Evolutionary conservation across 2,888 invertebrate genomes (phyloP).

Genomic region (Galeruca laticollis): DNA sequence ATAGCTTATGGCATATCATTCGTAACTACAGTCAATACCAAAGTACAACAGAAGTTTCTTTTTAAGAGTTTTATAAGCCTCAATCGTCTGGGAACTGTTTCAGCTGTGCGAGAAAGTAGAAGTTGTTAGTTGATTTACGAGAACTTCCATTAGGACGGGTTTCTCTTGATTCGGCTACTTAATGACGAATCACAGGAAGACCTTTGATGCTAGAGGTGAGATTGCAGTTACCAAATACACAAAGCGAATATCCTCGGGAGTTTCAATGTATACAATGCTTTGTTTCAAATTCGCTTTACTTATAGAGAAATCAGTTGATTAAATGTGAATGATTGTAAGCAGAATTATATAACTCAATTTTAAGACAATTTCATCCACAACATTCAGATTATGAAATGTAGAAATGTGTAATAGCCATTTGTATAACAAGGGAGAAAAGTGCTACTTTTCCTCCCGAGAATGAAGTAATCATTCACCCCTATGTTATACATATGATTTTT

Average conservation of each 20-base stretch:
- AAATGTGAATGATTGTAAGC: too few species aligned
- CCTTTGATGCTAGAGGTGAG: constrained; percentile 12
- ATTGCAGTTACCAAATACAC: not conserved
- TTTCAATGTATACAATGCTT: too few species aligned
- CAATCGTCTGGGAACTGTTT: constrained; percentile 24
- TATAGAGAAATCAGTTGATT: too few species aligned
- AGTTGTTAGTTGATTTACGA: constrained; percentile 23
- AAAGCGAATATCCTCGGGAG: not conserved
- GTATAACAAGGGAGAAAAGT: too few species aligned
- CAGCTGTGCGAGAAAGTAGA: constrained; percentile 23
- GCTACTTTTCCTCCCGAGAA: too few species aligned
- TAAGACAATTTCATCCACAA: not conserved
- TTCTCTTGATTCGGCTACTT: constrained; percentile 27
- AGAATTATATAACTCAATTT: not conserved
- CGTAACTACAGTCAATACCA: constrained; percentile 1
- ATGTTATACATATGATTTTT: too few species aligned
- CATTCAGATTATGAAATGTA: too few species aligned
- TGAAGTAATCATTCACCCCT: too few species aligned
- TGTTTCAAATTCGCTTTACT: too few species aligned
- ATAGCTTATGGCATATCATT: not conserved
- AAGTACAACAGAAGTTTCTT: constrained; percentile 16
- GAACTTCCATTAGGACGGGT: constrained; percentile 30
- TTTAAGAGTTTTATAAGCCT: constrained; percentile 14
- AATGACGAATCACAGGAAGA: constrained; percentile 16
- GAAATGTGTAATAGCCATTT: too few species aligned